Evolutionary conservation across 1,140 invertebrate genomes (phyloP).

Genomic region (Solenopsis fugax): DNA sequence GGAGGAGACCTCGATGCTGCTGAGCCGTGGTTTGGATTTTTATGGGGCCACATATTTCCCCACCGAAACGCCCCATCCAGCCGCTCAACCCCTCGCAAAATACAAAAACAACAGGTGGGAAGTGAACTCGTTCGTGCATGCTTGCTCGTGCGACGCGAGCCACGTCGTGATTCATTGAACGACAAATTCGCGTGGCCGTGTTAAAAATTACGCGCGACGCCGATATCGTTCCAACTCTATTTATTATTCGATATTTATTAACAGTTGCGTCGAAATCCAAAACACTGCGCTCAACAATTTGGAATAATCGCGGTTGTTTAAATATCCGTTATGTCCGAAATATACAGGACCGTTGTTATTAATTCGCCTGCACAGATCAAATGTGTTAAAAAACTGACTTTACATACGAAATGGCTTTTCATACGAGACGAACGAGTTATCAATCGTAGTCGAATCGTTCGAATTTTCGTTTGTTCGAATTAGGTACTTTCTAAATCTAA

Average conservation of each 20-base stretch:
- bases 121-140: slow-evolving; percentile 58
- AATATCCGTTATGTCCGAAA: slow-evolving; percentile 53
- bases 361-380: slow-evolving; percentile 14
- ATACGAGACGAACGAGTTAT: background rate
- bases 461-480: background rate
- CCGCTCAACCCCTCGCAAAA: slow-evolving; percentile 86
- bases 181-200: slow-evolving; percentile 44
- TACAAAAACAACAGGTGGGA: slow-evolving; percentile 87
- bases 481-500: no score
- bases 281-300: slow-evolving; percentile 5
- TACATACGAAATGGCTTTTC: background rate
- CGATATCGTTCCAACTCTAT: slow-evolving; percentile 5
- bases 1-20: slow-evolving; percentile 92
- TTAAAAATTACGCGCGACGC: slow-evolving; percentile 53
- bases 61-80: slow-evolving; percentile 90
- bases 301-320: slow-evolving; percentile 16
- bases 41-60: slow-evolving; percentile 95
- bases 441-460: background rate
- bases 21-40: slow-evolving; percentile 94
- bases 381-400: slow-evolving; percentile 8
- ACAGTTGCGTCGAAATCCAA: slow-evolving; percentile 3
- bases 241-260: slow-evolving; percentile 31
- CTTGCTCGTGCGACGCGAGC: slow-evolving; percentile 41
- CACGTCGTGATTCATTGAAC: slow-evolving; percentile 46
- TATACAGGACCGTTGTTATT: slow-evolving; percentile 11